Conservation (phyloP, 2,797 vertebrate species). For the Acrossocheilus wenchowensis region DNA sequence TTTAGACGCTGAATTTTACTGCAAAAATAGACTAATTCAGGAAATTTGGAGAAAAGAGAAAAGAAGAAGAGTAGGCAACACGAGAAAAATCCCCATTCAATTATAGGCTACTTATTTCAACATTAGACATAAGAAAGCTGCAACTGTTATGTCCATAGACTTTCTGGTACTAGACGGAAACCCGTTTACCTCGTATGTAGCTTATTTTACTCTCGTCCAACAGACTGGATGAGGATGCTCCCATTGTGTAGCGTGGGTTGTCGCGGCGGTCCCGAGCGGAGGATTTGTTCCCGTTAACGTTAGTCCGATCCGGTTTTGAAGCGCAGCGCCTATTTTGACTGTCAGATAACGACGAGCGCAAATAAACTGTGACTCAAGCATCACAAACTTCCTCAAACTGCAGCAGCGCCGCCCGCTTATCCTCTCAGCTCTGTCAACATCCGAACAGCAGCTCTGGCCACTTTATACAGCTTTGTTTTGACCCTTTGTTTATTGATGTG, state of each 20-base stretch:
- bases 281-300: slow-evolving; percentile 17
- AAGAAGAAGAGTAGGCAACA: not conserved
- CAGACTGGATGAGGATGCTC: slow-evolving; percentile 82
- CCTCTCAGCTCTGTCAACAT: slow-evolving; percentile 24
- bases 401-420: slow-evolving; percentile 58
- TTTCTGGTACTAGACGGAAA: not conserved
- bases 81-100: not conserved
- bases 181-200: slow-evolving; percentile 84
- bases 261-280: slow-evolving; percentile 25
- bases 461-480: not conserved
- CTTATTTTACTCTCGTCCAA: slow-evolving; percentile 85
- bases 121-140: not conserved
- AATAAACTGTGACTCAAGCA: slow-evolving; percentile 26
- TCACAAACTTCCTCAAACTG: slow-evolving; percentile 48
- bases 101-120: not conserved
- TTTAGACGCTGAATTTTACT: not conserved
- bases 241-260: slow-evolving; percentile 73
- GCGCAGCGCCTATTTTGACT: slow-evolving; percentile 33
- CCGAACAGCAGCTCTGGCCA: not conserved
- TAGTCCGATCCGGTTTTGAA: not conserved
- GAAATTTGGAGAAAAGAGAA: not conserved
- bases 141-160: not conserved
- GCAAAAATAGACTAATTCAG: not conserved
- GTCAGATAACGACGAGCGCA: slow-evolving; percentile 43
- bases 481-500: not conserved